phyloP scores from a whole-genome alignment of 2,888 invertebrate species.

The Spodoptera exigua region DNA sequence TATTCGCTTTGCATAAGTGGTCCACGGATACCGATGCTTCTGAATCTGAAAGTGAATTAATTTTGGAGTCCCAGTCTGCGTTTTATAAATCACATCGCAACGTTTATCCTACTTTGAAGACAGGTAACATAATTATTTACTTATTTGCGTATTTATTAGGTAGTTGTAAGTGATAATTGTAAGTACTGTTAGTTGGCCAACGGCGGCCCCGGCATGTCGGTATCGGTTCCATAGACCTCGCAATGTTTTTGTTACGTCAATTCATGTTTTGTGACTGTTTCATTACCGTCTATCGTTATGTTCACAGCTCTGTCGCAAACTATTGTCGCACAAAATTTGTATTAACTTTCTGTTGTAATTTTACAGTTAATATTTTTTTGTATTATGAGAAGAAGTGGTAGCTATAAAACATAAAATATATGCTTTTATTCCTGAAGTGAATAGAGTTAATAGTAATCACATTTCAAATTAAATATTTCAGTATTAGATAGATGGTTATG shows the following conservation, averaged over 20 bases:
- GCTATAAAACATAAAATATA: background rate
- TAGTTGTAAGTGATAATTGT: slow-evolving; percentile 24
- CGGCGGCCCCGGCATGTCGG: slow-evolving; percentile 64
- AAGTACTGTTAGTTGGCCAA: slow-evolving; percentile 66
- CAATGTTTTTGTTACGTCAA: slow-evolving; percentile 66
- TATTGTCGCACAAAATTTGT: slow-evolving; percentile 38
- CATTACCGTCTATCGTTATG: slow-evolving; percentile 39
- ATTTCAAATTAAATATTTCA: no score
- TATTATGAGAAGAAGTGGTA: background rate
- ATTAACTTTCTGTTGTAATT: slow-evolving; percentile 37
- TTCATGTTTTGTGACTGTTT: slow-evolving; percentile 53
- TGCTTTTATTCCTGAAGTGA: background rate
- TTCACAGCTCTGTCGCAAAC: slow-evolving; percentile 48
- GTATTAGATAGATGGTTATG: no score
- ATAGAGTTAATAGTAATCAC: background rate
- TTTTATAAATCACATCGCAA: slow-evolving; percentile 77
- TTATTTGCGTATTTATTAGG: slow-evolving; percentile 20
- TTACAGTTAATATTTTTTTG: slow-evolving; percentile 13
- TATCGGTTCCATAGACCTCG: slow-evolving; percentile 49
- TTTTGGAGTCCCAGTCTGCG: slow-evolving; percentile 64
- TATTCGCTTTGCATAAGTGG: slow-evolving; percentile 91
- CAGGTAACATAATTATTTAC: slow-evolving; percentile 69
- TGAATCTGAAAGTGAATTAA: slow-evolving; percentile 58
- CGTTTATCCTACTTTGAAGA: slow-evolving; percentile 79
- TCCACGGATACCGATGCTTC: slow-evolving; percentile 81